Evolutionary conservation across 2,797 vertebrate genomes (phyloP).

Genomic region (Esox lucius): DNA sequence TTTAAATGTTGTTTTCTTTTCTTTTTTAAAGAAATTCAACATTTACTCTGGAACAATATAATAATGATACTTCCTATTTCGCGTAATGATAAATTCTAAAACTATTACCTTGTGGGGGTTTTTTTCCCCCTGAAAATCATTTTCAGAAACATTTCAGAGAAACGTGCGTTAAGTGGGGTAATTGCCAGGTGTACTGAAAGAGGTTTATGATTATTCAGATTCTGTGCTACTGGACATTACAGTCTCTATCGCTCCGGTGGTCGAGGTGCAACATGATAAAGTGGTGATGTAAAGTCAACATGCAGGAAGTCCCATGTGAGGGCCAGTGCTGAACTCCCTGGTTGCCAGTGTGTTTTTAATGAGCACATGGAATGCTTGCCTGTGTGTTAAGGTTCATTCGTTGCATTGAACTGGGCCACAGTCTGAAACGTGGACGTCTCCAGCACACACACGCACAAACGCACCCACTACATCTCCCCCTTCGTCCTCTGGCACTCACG

Average conservation of each 20-base stretch:
- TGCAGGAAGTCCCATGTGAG: conserved; percentile 4
- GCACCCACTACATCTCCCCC: conserved; percentile 22
- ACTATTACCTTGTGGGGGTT: not conserved
- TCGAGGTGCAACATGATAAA: not conserved
- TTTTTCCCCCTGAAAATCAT: not conserved
- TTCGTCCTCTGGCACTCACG: not conserved
- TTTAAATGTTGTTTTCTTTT: not conserved
- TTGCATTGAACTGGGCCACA: not conserved
- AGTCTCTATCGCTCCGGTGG: not conserved
- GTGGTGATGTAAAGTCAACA: not conserved
- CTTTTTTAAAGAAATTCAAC: not conserved
- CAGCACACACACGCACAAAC: not conserved
- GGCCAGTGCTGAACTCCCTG: conserved; percentile 4
- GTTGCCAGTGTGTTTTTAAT: conserved; percentile 1
- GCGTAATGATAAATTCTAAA: not conserved
- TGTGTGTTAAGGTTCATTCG: not conserved
- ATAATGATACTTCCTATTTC: not conserved
- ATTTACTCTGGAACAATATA: not conserved
- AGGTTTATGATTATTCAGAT: not conserved
- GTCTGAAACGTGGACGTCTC: not conserved
- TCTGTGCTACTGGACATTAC: conserved; percentile 5
- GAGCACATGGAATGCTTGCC: conserved; percentile 13
- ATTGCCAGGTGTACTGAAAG: not conserved
- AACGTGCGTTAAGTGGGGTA: not conserved
- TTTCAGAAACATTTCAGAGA: not conserved